These are phyloP conservation scores for Poicephalus gulielmi DNA, from an alignment of 2,113 vertebrate species.

Conservation along the genomic window DNA sequence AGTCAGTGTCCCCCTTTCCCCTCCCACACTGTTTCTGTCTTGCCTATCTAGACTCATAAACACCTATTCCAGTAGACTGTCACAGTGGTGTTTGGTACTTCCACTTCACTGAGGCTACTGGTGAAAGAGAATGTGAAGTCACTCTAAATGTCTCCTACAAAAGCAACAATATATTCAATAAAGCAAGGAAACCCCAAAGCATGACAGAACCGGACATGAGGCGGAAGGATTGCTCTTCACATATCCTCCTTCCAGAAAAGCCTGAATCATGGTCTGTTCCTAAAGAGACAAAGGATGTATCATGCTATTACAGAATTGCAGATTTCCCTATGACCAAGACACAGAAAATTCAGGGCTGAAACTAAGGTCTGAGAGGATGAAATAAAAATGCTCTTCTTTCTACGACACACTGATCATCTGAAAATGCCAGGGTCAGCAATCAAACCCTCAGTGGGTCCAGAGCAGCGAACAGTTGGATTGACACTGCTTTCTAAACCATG, in stretches of 20 bases:
- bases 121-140: background rate
- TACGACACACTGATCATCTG: background rate
- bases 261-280: background rate
- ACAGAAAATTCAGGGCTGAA: background rate
- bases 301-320: background rate
- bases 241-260: background rate
- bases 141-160: background rate
- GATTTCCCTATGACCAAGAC: background rate
- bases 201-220: rapidly evolving
- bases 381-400: background rate
- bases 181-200: background rate
- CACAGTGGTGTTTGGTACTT: background rate
- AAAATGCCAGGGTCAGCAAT: background rate
- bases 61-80: background rate
- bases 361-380: background rate
- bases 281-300: background rate
- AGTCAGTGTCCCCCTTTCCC: too few species aligned
- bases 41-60: background rate
- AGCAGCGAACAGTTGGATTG: background rate
- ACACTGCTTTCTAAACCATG: background rate
- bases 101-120: background rate
- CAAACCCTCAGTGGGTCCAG: background rate
- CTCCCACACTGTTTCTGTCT: background rate
- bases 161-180: background rate
- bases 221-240: background rate